phyloP scores from a whole-genome alignment of 2,113 vertebrate genomes.

The Burhinus oedicnemus region DNA sequence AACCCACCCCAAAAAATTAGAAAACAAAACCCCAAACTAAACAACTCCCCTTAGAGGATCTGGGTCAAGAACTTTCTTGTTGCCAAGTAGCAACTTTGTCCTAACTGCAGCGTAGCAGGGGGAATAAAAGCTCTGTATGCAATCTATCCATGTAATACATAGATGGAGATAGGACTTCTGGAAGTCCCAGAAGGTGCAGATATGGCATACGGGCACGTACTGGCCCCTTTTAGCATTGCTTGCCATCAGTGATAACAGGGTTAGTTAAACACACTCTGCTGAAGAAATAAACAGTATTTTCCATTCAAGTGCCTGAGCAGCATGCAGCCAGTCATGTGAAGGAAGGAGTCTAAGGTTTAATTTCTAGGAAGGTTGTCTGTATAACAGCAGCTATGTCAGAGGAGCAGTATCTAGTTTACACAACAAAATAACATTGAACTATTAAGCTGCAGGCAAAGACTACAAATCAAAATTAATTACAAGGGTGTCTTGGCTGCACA shows the following conservation, averaged over 20 bases:
- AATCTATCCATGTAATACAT: not conserved
- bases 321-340: not conserved
- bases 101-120: not conserved
- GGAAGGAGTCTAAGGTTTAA: not conserved
- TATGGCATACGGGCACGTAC: not conserved
- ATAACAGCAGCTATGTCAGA: not conserved
- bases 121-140: not conserved
- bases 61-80: not conserved
- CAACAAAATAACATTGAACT: conserved; percentile 28
- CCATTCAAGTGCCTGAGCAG: not conserved
- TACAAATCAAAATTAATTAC: conserved; percentile 41
- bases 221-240: not conserved
- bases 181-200: not conserved
- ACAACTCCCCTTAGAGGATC: not conserved
- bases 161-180: not conserved
- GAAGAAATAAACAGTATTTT: not conserved
- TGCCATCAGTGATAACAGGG: not conserved
- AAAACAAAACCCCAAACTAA: not conserved
- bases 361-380: not conserved
- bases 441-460: not conserved
- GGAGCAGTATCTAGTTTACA: not conserved
- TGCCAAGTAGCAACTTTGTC: not conserved
- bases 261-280: not conserved
- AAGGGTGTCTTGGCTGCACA: not conserved
- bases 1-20: not conserved